Conservation (phyloP, 2,797 vertebrate genomes). For the Decapterus maruadsi region DNA sequence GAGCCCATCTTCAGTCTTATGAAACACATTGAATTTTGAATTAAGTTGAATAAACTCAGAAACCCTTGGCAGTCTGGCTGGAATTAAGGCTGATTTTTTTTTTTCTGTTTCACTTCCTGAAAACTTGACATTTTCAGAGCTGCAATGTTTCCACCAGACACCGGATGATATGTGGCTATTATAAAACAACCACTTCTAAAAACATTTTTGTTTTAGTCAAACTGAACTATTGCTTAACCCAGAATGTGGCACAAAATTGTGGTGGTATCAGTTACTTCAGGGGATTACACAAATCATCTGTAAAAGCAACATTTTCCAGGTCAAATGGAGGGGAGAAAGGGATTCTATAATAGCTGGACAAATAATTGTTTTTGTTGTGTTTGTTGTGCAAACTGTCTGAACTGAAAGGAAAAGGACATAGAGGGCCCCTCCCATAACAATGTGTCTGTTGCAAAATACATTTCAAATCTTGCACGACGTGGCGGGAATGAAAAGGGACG, state of each 20-base stretch:
- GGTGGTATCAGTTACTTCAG: slow-evolving; percentile 16
- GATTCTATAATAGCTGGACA: neutral
- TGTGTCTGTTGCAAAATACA: slow-evolving; percentile 26
- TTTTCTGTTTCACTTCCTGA: slow-evolving; percentile 21
- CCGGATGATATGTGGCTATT: slow-evolving; percentile 13
- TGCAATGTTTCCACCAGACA: slow-evolving; percentile 26
- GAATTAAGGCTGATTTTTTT: neutral
- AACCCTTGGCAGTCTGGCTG: slow-evolving; percentile 7
- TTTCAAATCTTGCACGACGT: slow-evolving; percentile 21
- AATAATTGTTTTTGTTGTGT: too few species aligned
- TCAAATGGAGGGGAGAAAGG: slow-evolving; percentile 10
- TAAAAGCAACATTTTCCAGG: neutral
- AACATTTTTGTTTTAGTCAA: slow-evolving; percentile 15
- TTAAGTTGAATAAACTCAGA: slow-evolving; percentile 22
- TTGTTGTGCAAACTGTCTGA: slow-evolving; percentile 4
- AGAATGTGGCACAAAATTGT: slow-evolving; percentile 17
- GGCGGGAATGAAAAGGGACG: slow-evolving; percentile 37
- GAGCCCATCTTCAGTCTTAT: slow-evolving; percentile 8
- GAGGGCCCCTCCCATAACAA: slow-evolving; percentile 39
- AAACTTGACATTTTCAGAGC: slow-evolving; percentile 31
- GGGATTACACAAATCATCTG: slow-evolving; percentile 14
- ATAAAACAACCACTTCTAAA: slow-evolving; percentile 28
- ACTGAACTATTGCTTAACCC: slow-evolving; percentile 11
- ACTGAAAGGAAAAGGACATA: slow-evolving; percentile 19
- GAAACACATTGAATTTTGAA: slow-evolving; percentile 43